A percentile compares a stretch with the other conserved stretches of the same genome.
Conservation (phyloP, 1,140 invertebrate species). For the Drosophila parvula region DNA sequence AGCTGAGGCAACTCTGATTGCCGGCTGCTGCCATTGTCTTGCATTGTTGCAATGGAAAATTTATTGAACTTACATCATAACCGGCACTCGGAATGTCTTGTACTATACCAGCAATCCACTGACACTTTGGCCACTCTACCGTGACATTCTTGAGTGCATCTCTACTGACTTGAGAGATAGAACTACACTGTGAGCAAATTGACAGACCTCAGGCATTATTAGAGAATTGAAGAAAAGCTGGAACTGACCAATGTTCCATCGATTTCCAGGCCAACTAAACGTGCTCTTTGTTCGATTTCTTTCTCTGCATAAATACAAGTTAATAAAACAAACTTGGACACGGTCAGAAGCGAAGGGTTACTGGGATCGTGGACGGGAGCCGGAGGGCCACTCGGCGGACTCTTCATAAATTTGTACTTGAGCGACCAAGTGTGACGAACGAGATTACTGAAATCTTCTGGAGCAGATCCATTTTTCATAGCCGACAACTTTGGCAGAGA, state of each 20-base stretch:
- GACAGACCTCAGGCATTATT: neutral
- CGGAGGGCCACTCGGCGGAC: constrained; percentile 1
- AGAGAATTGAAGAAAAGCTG: no score
- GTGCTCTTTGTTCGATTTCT: neutral
- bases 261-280: neutral
- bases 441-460: constrained; percentile 84
- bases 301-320: constrained; percentile 52
- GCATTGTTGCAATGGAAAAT: constrained; percentile 58
- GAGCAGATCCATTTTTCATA: constrained; percentile 84
- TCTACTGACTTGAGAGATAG: constrained; percentile 19
- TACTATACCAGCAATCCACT: constrained; percentile 31
- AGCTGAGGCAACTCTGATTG: constrained; percentile 50
- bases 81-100: constrained; percentile 39
- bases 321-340: constrained; percentile 72
- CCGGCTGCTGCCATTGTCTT: constrained; percentile 30
- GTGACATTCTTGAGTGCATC: constrained; percentile 77
- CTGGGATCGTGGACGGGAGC: neutral
- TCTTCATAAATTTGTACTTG: constrained; percentile 83
- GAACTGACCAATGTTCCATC: neutral
- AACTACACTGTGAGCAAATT: neutral
- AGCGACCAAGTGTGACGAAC: constrained; percentile 84
- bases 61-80: constrained; percentile 74
- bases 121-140: constrained; percentile 70
- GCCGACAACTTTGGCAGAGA: constrained; percentile 62
- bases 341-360: constrained; percentile 19